These are phyloP conservation scores for Myotis pilosus DNA, from an alignment of 2,797 vertebrate genomes.

Conservation along the genomic window DNA sequence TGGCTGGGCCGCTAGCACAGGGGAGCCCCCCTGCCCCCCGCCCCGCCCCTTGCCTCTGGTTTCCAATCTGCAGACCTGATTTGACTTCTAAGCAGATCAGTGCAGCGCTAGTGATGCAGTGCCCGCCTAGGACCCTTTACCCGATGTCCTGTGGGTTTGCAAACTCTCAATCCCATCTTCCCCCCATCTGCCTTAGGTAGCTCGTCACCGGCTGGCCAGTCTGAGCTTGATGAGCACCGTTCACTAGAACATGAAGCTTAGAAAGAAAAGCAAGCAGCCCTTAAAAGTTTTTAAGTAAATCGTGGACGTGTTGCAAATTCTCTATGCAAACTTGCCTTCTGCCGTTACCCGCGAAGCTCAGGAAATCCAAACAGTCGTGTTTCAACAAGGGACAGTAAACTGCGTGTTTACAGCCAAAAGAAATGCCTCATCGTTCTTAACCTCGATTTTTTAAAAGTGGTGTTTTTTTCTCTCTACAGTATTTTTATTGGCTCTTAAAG, in stretches of 20 bases:
- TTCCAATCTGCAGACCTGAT: background rate
- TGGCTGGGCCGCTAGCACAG: background rate
- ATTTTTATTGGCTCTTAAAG: constrained; percentile 85
- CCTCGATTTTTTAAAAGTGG: constrained; percentile 85
- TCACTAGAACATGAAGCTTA: constrained; percentile 46
- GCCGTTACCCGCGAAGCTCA: constrained; percentile 81
- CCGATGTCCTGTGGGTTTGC: constrained; percentile 49
- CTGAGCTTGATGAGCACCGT: background rate
- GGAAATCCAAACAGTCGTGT: constrained; percentile 81
- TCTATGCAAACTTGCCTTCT: constrained; percentile 84
- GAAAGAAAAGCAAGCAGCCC: constrained; percentile 66
- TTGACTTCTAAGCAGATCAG: constrained; percentile 33
- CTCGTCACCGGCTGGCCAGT: background rate
- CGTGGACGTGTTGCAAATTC: constrained; percentile 75
- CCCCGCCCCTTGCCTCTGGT: background rate
- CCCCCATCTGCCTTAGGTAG: constrained; percentile 37
- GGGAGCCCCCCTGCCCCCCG: background rate
- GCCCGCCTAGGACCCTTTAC: background rate
- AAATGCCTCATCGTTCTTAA: constrained; percentile 84
- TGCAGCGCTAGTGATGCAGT: background rate
- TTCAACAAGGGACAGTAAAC: constrained; percentile 84
- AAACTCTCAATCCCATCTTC: background rate
- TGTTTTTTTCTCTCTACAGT: constrained; percentile 79
- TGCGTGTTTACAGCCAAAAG: constrained; percentile 85
- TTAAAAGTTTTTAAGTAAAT: constrained; percentile 62